These are phyloP conservation scores for Conopomorpha cramerella DNA, from an alignment of 1,140 invertebrate genomes.

Conservation along the genomic window DNA sequence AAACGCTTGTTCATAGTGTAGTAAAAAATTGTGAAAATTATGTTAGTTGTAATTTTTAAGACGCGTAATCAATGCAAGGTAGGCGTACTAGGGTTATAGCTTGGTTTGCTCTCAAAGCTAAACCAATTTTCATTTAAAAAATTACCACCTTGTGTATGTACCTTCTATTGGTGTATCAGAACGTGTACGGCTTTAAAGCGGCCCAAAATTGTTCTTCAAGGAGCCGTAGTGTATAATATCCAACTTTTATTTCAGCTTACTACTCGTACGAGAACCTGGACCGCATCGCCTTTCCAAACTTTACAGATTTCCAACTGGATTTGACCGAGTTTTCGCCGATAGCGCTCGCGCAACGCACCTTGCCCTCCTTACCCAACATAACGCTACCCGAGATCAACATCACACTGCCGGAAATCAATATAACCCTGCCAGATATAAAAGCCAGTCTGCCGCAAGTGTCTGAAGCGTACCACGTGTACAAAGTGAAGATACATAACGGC, in stretches of 20 bases:
- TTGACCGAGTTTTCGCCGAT: constrained; percentile 24
- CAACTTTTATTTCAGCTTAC: constrained; percentile 42
- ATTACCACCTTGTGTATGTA: too few species aligned
- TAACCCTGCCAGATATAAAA: constrained; percentile 30
- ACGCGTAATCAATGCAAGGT: too few species aligned
- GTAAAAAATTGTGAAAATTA: too few species aligned
- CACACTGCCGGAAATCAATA: constrained; percentile 31
- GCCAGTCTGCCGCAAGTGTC: constrained; percentile 29
- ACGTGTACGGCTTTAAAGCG: too few species aligned
- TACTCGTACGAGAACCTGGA: constrained; percentile 54
- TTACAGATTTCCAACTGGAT: constrained; percentile 42
- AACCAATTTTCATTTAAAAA: too few species aligned
- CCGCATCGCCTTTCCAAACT: constrained; percentile 35
- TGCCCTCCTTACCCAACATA: constrained; percentile 30
- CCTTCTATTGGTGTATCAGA: too few species aligned
- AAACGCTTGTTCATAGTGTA: too few species aligned
- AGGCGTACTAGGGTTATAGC: too few species aligned
- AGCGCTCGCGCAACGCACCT: constrained; percentile 18
- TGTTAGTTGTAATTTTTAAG: too few species aligned
- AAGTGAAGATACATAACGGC: constrained; percentile 38
- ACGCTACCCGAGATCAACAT: constrained; percentile 16
- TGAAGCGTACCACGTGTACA: constrained; percentile 42
- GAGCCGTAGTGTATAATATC: too few species aligned
- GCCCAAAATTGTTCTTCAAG: too few species aligned
- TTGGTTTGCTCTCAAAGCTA: too few species aligned